Evolutionary conservation across 1,140 invertebrate genomes (phyloP).

Genomic region (Heliconius nattereri): DNA sequence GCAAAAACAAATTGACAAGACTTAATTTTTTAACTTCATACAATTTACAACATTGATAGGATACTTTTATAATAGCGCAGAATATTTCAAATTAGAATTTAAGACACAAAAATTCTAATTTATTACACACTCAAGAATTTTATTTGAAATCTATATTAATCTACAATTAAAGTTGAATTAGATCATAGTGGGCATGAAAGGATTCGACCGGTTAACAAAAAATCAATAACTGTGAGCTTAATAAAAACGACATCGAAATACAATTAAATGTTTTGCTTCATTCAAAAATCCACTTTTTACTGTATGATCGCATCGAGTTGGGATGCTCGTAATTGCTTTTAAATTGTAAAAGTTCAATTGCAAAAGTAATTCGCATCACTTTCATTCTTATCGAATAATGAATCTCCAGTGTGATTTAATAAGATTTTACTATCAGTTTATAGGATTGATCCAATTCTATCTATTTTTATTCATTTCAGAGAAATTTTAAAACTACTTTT

Average conservation of each 20-base stretch:
- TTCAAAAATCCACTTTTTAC: slow-evolving; percentile 26
- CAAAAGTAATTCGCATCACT: slow-evolving; percentile 23
- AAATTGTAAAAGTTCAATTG: slow-evolving; percentile 23
- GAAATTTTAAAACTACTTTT: no score
- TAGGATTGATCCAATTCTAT: background rate
- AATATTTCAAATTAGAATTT: no score
- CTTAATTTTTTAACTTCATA: no score
- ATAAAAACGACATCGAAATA: slow-evolving; percentile 24
- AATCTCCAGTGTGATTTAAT: background rate
- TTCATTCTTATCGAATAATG: slow-evolving; percentile 17
- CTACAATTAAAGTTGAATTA: no score
- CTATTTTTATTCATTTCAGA: background rate
- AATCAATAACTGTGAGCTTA: background rate
- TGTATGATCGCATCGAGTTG: slow-evolving; percentile 14
- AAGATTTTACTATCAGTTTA: background rate
- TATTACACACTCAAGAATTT: no score
- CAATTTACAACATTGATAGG: no score
- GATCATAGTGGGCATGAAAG: no score
- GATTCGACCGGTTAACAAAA: background rate
- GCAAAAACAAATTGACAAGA: no score
- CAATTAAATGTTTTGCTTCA: slow-evolving; percentile 19
- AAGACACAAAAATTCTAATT: no score
- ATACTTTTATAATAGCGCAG: no score
- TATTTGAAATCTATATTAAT: no score
- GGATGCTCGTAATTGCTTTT: slow-evolving; percentile 26